Base-by-base conservation (phyloP, 2,888 invertebrate genomes). In the Cenopis cana region DNA sequence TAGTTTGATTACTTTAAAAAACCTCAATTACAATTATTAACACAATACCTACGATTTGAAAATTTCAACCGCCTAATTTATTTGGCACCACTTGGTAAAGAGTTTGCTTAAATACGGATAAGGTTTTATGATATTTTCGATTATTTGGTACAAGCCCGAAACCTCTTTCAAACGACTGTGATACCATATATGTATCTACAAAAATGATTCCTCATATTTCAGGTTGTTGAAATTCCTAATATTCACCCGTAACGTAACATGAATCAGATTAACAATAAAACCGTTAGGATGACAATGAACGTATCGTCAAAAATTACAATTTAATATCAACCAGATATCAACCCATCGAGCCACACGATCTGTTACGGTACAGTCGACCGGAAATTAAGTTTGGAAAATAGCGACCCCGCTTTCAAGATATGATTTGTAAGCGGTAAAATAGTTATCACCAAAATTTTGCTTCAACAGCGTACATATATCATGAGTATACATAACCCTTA, bases 311-410 rank as follows among this genome's bases (percentile, higher is more conserved):
- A 69, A 70, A 57, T 65, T 59, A 59, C 57, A 65, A 65, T 65
- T 59, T 65, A 70, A 70, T 69, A 59, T 69, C 33, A 52, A 36
- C 33, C 41, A 65, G 65, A 70, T 69, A 59, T 69, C 33, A 52
- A 36, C 33, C 41, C 59, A 59, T 24, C 29, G 18, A 24, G 59
- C 38, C 41, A 59, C 52, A 64, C 49, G 60, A 60, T 71, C 66
- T 61, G 55, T 59, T 59, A 65, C 20, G 69, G 70, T 70, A 70
- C 59, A 70, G 54, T 55, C 29, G 60, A 11, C 66, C 66, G 71
- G 71, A 71, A 71, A 71, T 71, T 71, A 71, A 71, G 50, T 66
- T 61, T 66, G 24, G 54, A 55, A 71, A 66, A 65, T 71, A 55
- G 54, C 60, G 46, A 17, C 36, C 36, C 60, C 67, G 71, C 50